Conservation (phyloP, 2,113 vertebrate species). For the Baryphthengus martii region DNA sequence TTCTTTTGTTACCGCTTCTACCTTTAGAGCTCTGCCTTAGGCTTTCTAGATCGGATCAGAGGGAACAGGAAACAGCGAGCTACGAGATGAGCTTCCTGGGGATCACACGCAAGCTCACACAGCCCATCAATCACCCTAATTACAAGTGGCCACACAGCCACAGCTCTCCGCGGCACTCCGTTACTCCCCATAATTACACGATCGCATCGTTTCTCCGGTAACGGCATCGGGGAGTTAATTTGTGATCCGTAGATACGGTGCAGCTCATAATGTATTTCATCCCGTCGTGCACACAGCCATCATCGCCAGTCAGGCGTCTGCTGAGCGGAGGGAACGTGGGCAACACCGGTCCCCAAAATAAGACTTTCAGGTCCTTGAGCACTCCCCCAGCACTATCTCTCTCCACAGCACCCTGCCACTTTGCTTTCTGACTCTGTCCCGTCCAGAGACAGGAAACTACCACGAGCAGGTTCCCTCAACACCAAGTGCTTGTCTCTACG, state of each 20-base stretch:
- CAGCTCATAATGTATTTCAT: not conserved
- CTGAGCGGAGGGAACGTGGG: accelerated
- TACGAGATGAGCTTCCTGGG: slow-evolving; percentile 46
- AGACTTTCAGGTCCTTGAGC: accelerated
- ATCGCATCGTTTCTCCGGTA: not conserved
- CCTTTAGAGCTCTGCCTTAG: slow-evolving; percentile 40
- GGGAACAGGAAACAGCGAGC: slow-evolving; percentile 33
- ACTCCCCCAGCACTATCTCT: accelerated
- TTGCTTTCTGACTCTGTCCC: accelerated
- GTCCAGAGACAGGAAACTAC: not conserved
- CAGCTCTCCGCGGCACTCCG: not conserved
- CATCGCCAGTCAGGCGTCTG: not conserved
- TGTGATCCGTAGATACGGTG: not conserved
- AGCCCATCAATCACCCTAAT: slow-evolving; percentile 50
- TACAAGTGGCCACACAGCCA: not conserved
- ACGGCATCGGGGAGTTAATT: not conserved
- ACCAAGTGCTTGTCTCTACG: not conserved
- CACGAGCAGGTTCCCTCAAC: not conserved
- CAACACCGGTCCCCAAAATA: not conserved
- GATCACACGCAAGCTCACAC: not conserved
- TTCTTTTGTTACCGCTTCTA: slow-evolving; percentile 41
- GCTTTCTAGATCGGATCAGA: slow-evolving; percentile 47
- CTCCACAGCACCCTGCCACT: not conserved
- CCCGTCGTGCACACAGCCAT: not conserved
- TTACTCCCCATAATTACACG: not conserved